These are phyloP conservation scores for Dasypus novemcinctus DNA, from an alignment of 2,113 vertebrate species.

Conservation along the genomic window DNA sequence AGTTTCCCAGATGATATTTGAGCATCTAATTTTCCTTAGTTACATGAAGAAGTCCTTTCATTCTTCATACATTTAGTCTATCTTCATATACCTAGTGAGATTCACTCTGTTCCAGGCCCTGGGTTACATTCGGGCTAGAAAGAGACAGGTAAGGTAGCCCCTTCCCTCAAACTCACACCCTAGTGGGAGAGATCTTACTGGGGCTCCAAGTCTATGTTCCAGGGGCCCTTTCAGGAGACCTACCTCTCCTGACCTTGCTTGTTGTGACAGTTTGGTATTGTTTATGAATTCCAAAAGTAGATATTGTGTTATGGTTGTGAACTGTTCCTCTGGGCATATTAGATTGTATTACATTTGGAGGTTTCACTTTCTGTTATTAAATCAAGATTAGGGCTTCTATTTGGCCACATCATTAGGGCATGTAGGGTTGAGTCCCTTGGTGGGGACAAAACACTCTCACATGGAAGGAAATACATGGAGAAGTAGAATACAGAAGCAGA, in stretches of 20 bases:
- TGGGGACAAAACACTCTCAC: too few species aligned
- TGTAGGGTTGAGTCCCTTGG: too few species aligned
- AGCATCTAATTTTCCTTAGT: not conserved
- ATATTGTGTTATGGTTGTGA: too few species aligned
- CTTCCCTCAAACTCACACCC: not conserved
- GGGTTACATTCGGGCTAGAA: not conserved
- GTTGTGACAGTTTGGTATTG: too few species aligned
- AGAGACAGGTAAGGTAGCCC: not conserved
- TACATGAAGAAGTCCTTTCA: not conserved
- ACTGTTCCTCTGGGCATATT: too few species aligned
- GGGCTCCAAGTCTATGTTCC: not conserved
- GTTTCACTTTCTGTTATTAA: too few species aligned
- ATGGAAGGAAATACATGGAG: too few species aligned
- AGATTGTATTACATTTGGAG: too few species aligned
- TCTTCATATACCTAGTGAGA: not conserved
- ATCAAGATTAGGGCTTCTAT: too few species aligned
- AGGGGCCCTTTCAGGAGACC: accelerated
- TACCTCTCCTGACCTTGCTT: not conserved
- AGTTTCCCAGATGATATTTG: not conserved
- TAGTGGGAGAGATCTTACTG: not conserved
- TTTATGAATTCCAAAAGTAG: too few species aligned
- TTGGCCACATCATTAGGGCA: too few species aligned
- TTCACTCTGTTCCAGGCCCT: not conserved
- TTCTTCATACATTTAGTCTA: not conserved
- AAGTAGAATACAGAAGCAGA: too few species aligned